Base-by-base conservation (phyloP, 2,113 vertebrate species). In the Rallus limicola region DNA sequence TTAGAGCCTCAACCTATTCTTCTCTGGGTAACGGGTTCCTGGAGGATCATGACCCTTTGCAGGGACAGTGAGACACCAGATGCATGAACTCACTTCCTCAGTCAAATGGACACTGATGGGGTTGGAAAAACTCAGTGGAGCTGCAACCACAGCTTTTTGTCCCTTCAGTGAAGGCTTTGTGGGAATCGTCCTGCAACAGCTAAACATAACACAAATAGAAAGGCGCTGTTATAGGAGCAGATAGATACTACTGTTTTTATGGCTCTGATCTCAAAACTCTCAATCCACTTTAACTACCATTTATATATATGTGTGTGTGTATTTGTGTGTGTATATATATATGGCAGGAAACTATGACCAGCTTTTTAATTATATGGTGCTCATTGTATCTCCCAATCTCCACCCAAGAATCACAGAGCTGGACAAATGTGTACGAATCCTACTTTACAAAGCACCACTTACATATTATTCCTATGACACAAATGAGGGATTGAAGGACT, bases 301-400 rank as follows among this genome's bases (percentile, higher is more conserved):
- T 28, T 38, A 34, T 33, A 53, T 6, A 21, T 0, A 20, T 0
- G 1, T 15, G 24, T 46, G 17, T 46, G 16, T 42, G 44, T 44
- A 7, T 44, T 7, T 44, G 5, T 44, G 6, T 44, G 17, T 44
- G 17, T 38, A 38, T 29, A 50, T 5, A 21, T 0, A 24, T 0
- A 1, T 16, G 24, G 23, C 38, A 90, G 55, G 67, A 93, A 82
- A 94, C 13, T 16, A 40, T 15, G 34, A 55, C 8, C 18, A 36
- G 7, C 13, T 63, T 74, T 48, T 65, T 1, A 40, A 59, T 58
- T 76, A n/a, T 62, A 20, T 65, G 48, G 50, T 3, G 2, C 50
- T 90, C 20, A 3, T 5, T 56, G 59, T 19, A 13, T 86, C 74
- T 93, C 58, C 81, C 26, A 67, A 14, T 48, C 80, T 82, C 42